Percentiles rank a stretch among this genome's conserved stretches.
Conservation (phyloP, 2,797 vertebrate genomes). For the Aselliscus stoliczkanus region DNA sequence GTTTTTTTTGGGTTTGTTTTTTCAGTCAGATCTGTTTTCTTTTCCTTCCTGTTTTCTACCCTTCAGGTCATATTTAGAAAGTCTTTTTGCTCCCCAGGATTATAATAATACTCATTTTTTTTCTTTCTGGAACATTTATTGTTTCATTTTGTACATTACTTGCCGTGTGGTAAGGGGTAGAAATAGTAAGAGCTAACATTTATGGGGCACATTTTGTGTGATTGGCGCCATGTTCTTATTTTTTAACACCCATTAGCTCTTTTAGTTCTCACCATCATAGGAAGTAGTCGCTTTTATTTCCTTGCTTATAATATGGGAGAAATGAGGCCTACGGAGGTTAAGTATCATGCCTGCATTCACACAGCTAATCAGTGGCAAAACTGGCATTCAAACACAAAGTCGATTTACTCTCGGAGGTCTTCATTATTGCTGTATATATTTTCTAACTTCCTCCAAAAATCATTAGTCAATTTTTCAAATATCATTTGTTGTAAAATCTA, state of each 20-base stretch:
- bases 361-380: background rate
- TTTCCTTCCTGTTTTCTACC: slow-evolving; percentile 21
- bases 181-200: slow-evolving; percentile 21
- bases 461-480: background rate
- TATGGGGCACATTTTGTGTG: background rate
- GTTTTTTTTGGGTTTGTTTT: background rate
- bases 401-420: background rate
- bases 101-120: background rate
- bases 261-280: background rate
- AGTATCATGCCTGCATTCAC: background rate
- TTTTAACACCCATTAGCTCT: background rate
- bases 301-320: slow-evolving; percentile 19
- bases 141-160: slow-evolving; percentile 13
- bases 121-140: background rate
- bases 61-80: slow-evolving; percentile 8
- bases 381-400: background rate
- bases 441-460: background rate
- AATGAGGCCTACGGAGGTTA: background rate
- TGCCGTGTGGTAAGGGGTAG: background rate
- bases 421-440: background rate
- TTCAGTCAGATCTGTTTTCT: background rate
- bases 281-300: slow-evolving; percentile 4
- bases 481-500: background rate
- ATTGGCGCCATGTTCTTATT: background rate
- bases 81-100: background rate